A percentile compares a stretch with the other conserved stretches of the same genome.
These are phyloP conservation scores for Sthenelais limicola DNA, from an alignment of 2,888 invertebrate species.

Conservation along the genomic window DNA sequence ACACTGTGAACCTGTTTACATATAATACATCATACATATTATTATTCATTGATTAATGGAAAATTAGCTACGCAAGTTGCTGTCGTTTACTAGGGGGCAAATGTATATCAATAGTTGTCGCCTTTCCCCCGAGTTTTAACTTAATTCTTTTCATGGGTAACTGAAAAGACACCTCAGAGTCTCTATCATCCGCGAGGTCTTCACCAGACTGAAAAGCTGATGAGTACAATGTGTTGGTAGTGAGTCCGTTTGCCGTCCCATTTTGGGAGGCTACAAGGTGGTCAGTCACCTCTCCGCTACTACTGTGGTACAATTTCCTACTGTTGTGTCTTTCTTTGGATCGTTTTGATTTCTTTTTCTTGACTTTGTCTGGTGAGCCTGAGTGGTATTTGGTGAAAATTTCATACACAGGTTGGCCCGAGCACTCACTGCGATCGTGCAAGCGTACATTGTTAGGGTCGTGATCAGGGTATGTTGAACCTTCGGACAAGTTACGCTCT, in stretches of 20 bases:
- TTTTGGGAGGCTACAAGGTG: neutral
- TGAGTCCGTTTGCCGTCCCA: neutral
- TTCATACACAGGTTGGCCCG: conserved; percentile 12
- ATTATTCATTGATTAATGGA: too few relatives aligned
- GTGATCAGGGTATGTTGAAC: neutral
- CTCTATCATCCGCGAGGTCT: neutral
- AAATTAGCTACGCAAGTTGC: conserved; percentile 2
- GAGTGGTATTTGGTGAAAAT: neutral
- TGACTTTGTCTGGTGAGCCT: neutral
- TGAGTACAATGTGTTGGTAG: conserved; percentile 13
- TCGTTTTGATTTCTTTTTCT: conserved; percentile 39
- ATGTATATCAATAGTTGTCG: conserved; percentile 29
- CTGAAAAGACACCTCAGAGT: conserved; percentile 23
- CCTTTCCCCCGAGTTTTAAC: conserved; percentile 18
- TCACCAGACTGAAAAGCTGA: neutral
- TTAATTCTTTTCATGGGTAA: conserved; percentile 33
- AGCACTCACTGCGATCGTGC: neutral
- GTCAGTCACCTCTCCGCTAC: conserved; percentile 4
- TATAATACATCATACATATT: too few relatives aligned
- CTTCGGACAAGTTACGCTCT: neutral
- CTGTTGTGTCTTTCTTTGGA: neutral
- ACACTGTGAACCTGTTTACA: too few relatives aligned
- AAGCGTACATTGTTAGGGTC: conserved; percentile 3
- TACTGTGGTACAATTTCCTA: conserved; percentile 1
- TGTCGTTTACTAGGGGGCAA: conserved; percentile 30